Evolutionary conservation across 2,113 vertebrate genomes (phyloP).

Genomic region (Notothenia coriiceps): DNA sequence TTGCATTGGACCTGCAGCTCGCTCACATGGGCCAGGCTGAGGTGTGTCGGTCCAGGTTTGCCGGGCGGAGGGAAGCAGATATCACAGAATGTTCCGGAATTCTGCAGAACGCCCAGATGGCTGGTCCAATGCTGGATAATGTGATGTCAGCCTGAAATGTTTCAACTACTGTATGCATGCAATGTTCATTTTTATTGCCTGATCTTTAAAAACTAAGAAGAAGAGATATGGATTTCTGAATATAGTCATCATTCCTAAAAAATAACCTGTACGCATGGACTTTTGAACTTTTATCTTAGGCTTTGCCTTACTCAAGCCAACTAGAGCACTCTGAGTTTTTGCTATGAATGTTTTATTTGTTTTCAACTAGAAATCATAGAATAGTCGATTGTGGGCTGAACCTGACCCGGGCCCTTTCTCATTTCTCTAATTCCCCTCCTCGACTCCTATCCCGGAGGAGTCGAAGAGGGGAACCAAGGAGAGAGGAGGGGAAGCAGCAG

Average conservation of each 20-base stretch:
- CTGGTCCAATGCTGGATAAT: slow-evolving; percentile 6
- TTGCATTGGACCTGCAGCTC: slow-evolving; percentile 10
- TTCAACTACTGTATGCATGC: neutral
- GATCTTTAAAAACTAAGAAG: slow-evolving; percentile 25
- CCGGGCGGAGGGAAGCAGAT: slow-evolving; percentile 11
- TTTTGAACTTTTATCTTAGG: slow-evolving; percentile 11
- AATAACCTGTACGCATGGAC: neutral
- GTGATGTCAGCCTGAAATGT: slow-evolving; percentile 25
- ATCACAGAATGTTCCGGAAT: slow-evolving; percentile 34
- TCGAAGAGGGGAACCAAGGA: too few relatives aligned
- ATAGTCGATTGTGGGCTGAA: neutral
- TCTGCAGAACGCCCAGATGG: slow-evolving; percentile 29
- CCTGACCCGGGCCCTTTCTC: neutral
- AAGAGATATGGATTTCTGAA: slow-evolving; percentile 6
- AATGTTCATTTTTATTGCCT: neutral
- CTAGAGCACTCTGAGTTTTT: slow-evolving; percentile 10
- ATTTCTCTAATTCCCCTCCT: too few relatives aligned
- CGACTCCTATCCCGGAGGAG: too few relatives aligned
- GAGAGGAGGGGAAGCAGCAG: too few relatives aligned
- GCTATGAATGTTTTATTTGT: slow-evolving; percentile 1
- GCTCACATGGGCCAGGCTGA: slow-evolving; percentile 30
- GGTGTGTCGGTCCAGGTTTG: slow-evolving; percentile 17
- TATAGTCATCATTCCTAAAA: neutral
- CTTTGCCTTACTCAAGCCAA: neutral
- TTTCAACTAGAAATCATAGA: neutral